Percentiles rank a stretch among this genome's conserved stretches.
Conservation (phyloP, 2,888 invertebrate genomes). For the Trichopria drosophilae region DNA sequence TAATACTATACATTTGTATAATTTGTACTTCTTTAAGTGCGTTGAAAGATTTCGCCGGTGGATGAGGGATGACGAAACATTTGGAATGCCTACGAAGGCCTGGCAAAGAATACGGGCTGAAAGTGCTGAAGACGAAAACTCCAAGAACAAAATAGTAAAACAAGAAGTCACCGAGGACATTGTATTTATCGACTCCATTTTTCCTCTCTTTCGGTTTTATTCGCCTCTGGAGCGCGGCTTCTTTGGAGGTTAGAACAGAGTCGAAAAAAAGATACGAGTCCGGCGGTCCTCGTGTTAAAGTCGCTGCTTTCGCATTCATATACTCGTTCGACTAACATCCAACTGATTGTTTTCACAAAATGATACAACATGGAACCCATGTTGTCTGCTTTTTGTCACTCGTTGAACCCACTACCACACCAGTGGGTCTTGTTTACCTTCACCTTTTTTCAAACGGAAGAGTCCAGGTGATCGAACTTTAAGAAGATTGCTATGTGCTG, state of each 20-base stretch:
- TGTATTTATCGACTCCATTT: constrained; percentile 14
- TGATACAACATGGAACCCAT: constrained; percentile 47
- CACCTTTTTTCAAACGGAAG: no score
- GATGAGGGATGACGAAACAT: no score
- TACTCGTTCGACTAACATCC: constrained; percentile 51
- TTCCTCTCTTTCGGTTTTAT: constrained; percentile 22
- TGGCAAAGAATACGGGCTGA: constrained; percentile 36
- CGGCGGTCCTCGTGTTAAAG: constrained; percentile 52
- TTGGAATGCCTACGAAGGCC: no score
- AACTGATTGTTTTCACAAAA: constrained; percentile 56
- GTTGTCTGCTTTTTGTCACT: no score
- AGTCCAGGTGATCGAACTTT: no score
- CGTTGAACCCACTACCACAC: no score
- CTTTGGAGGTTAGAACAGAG: constrained; percentile 48
- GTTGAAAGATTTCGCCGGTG: no score
- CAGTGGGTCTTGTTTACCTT: no score
- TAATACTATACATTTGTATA: no score
- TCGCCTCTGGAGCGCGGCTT: constrained; percentile 43
- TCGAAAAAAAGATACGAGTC: constrained; percentile 46
- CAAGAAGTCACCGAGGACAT: constrained; percentile 28
- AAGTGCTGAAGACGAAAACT: background rate
- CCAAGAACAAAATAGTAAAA: constrained; percentile 16
- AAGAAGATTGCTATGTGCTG: no score
- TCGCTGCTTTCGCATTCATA: constrained; percentile 55
- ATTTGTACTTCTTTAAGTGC: no score